Evolutionary conservation across 2,113 vertebrate genomes (phyloP).

Genomic region (Gadus macrocephalus): DNA sequence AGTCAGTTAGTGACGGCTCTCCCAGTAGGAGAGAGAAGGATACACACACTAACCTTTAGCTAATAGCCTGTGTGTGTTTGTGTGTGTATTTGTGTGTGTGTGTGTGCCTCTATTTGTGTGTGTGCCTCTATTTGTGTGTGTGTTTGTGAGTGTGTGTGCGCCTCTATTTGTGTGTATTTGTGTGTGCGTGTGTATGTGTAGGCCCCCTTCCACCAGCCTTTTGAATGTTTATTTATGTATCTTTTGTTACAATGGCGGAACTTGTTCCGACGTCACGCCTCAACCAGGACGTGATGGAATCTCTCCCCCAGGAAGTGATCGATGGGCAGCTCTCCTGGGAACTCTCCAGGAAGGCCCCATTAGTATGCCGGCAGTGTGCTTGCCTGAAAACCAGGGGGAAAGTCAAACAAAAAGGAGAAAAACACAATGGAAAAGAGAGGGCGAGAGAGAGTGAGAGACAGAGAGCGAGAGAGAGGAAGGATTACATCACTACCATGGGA

Average conservation of each 20-base stretch:
- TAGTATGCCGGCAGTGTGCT: slow-evolving; percentile 31
- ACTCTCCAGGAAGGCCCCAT: slow-evolving; percentile 13
- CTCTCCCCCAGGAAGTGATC: background rate
- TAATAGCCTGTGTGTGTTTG: background rate
- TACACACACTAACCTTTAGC: too few species aligned
- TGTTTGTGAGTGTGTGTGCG: background rate
- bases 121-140: background rate
- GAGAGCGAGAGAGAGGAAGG: background rate
- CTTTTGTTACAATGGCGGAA: background rate
- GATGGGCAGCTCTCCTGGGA: slow-evolving; percentile 6
- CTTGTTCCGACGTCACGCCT: background rate
- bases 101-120: background rate
- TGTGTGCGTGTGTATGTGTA: background rate
- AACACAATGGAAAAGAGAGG: background rate
- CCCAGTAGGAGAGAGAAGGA: too few species aligned
- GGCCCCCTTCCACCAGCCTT: background rate
- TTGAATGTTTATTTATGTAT: background rate
- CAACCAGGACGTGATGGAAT: background rate
- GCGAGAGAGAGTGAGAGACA: background rate
- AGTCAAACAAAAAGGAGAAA: background rate
- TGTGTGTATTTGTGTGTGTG: background rate
- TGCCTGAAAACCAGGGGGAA: background rate
- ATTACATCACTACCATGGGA: background rate
- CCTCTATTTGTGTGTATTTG: background rate
- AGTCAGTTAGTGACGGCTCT: too few species aligned